Percentiles rank a stretch among this genome's conserved stretches.
These are phyloP conservation scores for Henicopernis longicauda DNA, from an alignment of 2,113 vertebrate genomes.

Conservation along the genomic window DNA sequence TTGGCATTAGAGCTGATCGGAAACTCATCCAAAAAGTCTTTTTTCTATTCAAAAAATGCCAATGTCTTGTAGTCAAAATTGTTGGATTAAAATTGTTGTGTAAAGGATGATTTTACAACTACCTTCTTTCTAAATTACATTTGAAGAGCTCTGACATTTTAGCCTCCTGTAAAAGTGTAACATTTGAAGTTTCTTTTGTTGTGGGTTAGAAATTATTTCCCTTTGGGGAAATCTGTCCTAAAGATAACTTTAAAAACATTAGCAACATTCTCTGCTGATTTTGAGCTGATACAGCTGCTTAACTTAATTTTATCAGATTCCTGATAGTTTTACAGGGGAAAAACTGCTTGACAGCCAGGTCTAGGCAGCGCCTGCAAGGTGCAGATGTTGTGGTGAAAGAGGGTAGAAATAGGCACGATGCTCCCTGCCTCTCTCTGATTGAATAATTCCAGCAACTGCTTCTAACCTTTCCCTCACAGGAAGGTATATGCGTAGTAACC, in stretches of 20 bases:
- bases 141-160: background rate
- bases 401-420: background rate
- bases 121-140: background rate
- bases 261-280: background rate
- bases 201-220: background rate
- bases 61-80: background rate
- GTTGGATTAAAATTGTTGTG: background rate
- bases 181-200: background rate
- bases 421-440: background rate
- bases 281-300: background rate
- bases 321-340: background rate
- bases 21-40: background rate
- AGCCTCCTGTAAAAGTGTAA: background rate
- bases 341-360: background rate
- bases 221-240: background rate
- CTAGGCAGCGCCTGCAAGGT: background rate
- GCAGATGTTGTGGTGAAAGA: rapidly evolving
- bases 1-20: background rate
- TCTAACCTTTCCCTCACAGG: constrained; percentile 67
- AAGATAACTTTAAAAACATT: background rate
- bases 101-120: background rate
- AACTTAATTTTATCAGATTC: background rate
- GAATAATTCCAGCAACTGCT: background rate
- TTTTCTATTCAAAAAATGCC: background rate
- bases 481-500: constrained; percentile 90